Evolutionary conservation across 2,113 vertebrate genomes (phyloP).

Genomic region (Columba janthina): DNA sequence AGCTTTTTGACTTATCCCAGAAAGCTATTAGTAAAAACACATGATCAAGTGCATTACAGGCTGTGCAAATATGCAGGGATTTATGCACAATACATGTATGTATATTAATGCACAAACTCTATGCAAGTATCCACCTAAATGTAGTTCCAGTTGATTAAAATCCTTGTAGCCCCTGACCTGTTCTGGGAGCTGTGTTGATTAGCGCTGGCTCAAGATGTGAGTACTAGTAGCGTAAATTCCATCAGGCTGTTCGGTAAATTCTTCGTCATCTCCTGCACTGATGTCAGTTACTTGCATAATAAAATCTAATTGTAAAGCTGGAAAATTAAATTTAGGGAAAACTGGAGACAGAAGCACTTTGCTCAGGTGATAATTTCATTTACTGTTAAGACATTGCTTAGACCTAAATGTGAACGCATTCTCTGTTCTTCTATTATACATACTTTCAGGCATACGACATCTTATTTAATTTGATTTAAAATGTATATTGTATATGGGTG

Average conservation of each 20-base stretch:
- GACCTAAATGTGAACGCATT: not conserved
- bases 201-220: not conserved
- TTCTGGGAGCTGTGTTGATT: not conserved
- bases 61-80: not conserved
- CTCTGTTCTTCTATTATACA: not conserved
- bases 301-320: constrained; percentile 6
- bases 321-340: constrained; percentile 1
- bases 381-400: not conserved
- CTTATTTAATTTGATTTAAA: not conserved
- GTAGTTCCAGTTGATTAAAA: not conserved
- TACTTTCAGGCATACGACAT: not conserved
- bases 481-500: not conserved
- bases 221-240: not conserved
- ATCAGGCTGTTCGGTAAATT: not conserved
- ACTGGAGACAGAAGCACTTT: not conserved
- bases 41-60: not conserved
- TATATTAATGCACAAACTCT: not conserved
- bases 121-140: not conserved
- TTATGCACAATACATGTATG: not conserved
- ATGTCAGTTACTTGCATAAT: not conserved
- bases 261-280: not conserved
- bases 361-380: constrained; percentile 36
- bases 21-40: not conserved
- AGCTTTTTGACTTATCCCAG: not conserved
- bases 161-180: not conserved